A percentile compares a stretch with the other conserved stretches of the same genome.
phyloP scores from a whole-genome alignment of 2,888 invertebrate genomes.

The Urechis unicinctus region DNA sequence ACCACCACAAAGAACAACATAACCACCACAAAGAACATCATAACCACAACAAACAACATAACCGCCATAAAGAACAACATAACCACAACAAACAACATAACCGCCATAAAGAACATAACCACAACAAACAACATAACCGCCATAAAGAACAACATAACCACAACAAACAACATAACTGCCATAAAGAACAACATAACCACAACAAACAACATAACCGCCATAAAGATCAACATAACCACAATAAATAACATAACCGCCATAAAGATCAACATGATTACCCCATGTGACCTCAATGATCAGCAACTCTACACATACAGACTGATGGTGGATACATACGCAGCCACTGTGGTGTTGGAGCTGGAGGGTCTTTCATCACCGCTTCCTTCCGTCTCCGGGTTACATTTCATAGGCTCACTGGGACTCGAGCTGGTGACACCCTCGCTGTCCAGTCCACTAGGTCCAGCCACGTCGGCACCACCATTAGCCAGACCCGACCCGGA shows the following conservation, averaged over 20 bases:
- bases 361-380: too few species aligned
- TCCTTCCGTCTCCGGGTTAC: too few species aligned
- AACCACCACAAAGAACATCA: neutral
- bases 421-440: too few species aligned
- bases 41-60: too few species aligned
- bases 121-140: too few species aligned
- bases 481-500: neutral
- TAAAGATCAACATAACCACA: neutral
- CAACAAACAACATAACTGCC: too few species aligned
- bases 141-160: too few species aligned
- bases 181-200: too few species aligned
- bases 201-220: too few species aligned
- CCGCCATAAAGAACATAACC: neutral
- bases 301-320: neutral
- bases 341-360: conserved; percentile 3
- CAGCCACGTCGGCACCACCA: neutral
- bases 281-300: neutral
- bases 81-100: neutral
- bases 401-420: too few species aligned
- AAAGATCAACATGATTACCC: neutral
- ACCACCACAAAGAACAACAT: too few species aligned
- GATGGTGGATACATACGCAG: neutral
- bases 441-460: neutral
- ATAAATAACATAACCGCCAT: neutral
- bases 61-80: neutral